Percentiles rank a stretch among this genome's conserved stretches.
Conservation (phyloP, 2,113 vertebrate species). For the Nettapus auritus region DNA sequence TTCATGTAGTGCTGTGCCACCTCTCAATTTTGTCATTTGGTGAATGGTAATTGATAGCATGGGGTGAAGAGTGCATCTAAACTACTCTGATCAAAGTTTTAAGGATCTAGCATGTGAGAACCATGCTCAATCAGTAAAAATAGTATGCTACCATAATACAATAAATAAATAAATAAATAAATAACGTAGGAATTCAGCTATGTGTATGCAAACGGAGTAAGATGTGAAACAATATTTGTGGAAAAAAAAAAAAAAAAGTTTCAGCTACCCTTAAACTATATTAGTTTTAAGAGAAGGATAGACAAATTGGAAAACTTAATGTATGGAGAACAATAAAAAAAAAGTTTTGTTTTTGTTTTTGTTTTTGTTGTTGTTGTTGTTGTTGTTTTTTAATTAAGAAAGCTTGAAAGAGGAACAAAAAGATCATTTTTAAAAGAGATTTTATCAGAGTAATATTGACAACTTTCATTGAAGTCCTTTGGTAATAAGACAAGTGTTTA, state of each 20-base stretch:
- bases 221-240: background rate
- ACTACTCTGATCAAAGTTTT: background rate
- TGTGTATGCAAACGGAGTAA: background rate
- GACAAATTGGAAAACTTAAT: background rate
- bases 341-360: too few relatives aligned
- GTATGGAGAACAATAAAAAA: background rate
- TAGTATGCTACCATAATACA: background rate
- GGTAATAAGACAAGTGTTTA: background rate
- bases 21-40: background rate
- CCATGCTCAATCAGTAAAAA: background rate
- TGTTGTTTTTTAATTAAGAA: background rate
- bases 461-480: background rate
- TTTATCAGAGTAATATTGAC: background rate
- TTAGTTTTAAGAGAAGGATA: background rate
- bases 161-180: too few relatives aligned
- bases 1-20: background rate
- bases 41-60: background rate
- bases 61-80: background rate
- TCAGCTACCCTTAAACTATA: background rate
- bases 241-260: background rate
- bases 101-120: background rate
- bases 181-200: background rate
- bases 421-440: background rate
- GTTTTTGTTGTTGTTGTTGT: too few relatives aligned
- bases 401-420: background rate